phyloP scores from a whole-genome alignment of 1,140 invertebrate species.

The Ctenoplectra terminalis region DNA sequence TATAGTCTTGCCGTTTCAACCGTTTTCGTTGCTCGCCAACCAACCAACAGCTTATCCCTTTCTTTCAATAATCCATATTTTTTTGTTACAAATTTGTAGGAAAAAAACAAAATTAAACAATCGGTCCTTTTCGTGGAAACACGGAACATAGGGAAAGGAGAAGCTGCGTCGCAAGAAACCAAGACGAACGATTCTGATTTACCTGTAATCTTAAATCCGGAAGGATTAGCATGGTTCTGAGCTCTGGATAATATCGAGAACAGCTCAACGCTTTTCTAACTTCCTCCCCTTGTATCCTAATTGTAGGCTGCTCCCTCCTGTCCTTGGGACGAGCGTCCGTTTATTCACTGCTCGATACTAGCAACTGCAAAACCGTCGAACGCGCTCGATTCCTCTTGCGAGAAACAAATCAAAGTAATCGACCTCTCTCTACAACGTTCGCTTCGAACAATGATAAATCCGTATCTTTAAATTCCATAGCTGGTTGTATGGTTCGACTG shows the following conservation, averaged over 20 bases:
- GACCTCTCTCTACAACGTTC: neutral
- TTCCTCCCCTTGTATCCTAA: too few relatives aligned
- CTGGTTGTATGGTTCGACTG: too few relatives aligned
- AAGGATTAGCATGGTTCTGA: constrained; percentile 76
- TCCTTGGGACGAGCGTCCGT: neutral
- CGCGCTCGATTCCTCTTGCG: neutral
- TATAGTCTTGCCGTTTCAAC: too few relatives aligned
- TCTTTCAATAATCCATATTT: too few relatives aligned
- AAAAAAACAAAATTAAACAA: too few relatives aligned
- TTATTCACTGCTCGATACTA: neutral
- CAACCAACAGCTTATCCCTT: too few relatives aligned
- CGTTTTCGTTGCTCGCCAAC: too few relatives aligned
- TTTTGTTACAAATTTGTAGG: too few relatives aligned
- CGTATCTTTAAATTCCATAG: constrained; percentile 9
- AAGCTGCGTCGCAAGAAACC: too few relatives aligned
- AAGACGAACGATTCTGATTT: constrained; percentile 29
- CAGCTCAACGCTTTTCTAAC: too few relatives aligned
- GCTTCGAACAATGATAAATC: constrained; percentile 18
- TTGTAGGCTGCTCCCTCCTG: constrained; percentile 52
- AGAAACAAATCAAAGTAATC: neutral
- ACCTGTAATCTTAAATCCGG: constrained; percentile 80
- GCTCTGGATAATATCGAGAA: constrained; percentile 45
- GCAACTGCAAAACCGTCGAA: neutral
- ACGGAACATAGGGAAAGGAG: too few relatives aligned
- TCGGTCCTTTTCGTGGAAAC: too few relatives aligned